phyloP scores from a whole-genome alignment of 2,797 vertebrate species.

The Tragopan temminckii region DNA sequence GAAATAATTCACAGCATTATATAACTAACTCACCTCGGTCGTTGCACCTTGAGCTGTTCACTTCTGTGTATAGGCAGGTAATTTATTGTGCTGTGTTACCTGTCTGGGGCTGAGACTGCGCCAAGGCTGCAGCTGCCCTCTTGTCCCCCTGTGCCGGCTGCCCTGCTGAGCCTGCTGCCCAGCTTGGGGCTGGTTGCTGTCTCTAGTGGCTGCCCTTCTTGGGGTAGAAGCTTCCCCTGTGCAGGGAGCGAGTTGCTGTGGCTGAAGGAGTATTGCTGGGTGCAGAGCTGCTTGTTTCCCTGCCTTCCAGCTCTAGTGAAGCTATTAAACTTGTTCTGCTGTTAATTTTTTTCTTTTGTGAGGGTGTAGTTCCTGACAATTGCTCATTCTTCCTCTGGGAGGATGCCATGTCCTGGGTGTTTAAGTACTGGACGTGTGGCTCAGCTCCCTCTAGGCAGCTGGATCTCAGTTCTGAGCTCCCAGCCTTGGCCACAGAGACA shows the following conservation, averaged over 20 bases:
- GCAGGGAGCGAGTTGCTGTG: not conserved
- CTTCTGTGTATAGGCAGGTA: not conserved
- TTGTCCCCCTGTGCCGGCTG: not conserved
- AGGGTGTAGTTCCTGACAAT: slow-evolving; percentile 31
- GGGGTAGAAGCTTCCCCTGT: not conserved
- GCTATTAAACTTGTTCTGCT: slow-evolving; percentile 4
- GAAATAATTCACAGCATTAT: not conserved
- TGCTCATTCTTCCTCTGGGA: slow-evolving; percentile 31
- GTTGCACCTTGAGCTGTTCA: not conserved
- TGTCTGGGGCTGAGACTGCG: not conserved
- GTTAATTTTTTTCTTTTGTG: slow-evolving; percentile 39
- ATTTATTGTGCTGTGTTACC: not conserved
- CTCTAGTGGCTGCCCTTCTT: slow-evolving; percentile 19
- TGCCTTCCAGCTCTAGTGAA: not conserved
- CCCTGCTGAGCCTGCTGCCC: not conserved
- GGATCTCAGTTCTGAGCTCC: slow-evolving; percentile 46
- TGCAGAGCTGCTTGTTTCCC: slow-evolving; percentile 4
- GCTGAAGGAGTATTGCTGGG: not conserved
- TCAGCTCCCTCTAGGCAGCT: slow-evolving; percentile 44
- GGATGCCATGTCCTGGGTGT: slow-evolving; percentile 5
- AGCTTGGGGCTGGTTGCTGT: not conserved
- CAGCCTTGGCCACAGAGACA: slow-evolving; percentile 5
- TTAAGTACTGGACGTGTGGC: not conserved
- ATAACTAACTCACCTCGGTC: not conserved
- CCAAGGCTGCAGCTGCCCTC: not conserved